Conservation (phyloP, 2,797 vertebrate species). For the Phoxinus dragarum region DNA sequence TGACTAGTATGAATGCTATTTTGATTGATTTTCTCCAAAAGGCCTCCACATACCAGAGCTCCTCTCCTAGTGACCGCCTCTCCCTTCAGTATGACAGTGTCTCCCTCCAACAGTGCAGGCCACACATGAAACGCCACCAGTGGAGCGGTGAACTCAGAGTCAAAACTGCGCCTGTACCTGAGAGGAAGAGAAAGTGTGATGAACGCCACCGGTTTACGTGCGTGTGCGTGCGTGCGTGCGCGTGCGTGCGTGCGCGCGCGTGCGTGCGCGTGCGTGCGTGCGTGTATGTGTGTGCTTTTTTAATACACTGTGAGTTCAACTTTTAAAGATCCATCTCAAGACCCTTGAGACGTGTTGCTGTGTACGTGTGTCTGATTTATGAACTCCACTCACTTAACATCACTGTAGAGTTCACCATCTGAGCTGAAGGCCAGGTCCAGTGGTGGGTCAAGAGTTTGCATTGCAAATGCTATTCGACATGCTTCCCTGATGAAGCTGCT, state of each 20-base stretch:
- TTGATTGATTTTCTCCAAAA: constrained; percentile 16
- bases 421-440: constrained; percentile 87
- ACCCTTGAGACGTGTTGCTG: background rate
- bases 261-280: no score
- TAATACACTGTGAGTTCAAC: background rate
- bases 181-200: background rate
- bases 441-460: constrained; percentile 90
- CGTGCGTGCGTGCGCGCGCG: no score
- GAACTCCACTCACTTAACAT: constrained; percentile 83
- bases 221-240: no score
- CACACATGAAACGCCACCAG: constrained; percentile 92
- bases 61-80: constrained; percentile 90
- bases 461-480: constrained; percentile 90
- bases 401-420: constrained; percentile 91
- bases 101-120: constrained; percentile 90
- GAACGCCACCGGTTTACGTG: background rate
- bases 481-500: constrained; percentile 87
- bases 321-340: background rate
- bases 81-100: constrained; percentile 86
- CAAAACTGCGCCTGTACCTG: constrained; percentile 93
- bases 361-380: background rate
- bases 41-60: constrained; percentile 78
- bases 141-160: constrained; percentile 90
- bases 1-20: background rate
- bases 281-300: background rate